Evolutionary conservation across 2,113 vertebrate genomes (phyloP), one percentile per base, ranked within the genome.

Genomic region (Mirza zaza): DNA sequence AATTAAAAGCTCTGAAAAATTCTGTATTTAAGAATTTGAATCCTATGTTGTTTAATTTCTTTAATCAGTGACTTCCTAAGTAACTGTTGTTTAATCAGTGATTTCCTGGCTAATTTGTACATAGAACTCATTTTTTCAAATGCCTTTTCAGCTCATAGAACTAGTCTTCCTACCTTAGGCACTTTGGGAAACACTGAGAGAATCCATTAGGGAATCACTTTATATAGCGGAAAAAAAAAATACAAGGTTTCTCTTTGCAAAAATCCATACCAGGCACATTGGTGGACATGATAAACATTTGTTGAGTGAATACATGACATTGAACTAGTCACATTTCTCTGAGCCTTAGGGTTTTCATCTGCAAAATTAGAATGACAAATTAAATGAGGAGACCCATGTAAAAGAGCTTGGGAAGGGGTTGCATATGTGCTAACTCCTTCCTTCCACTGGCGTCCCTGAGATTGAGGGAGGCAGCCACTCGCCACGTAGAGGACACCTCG

Each of bases 11-110:
- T 67, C 39, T 82, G 76, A 95, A 86, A 95, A 91, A 42, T 86
- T 68, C 84, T 32, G 6, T 83, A 48, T 82, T 77, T 71, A 65
- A 95, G 92, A 92, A 89, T 63, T 63, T 63, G 61, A 94, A 96
- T 89, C 48, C n/a, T 59, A 6, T 70, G n/a, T 83, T 93, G 77
- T 94, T 94, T 84, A 59, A 15, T 95, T 91, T 84, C 83, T 97
- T 93, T 97, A 95, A 97, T 93, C 87, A 95, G 87, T 45, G 50
- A 75, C 85, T 97, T 97, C 79, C 87, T 91, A 83, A 70, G 71
- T 61, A 89, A 86, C 80, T 79, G 7, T 52, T 85, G 42, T 81
- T 70, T 79, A 86, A 89, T 88, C 42, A 70, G 77, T 87, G 96
- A 85, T 94, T 97, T 97, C 57, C 71, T 84, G 59, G 39, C 39